These are phyloP conservation scores for Tipula vernalis DNA, from an alignment of 2,888 invertebrate genomes.

Conservation along the genomic window DNA sequence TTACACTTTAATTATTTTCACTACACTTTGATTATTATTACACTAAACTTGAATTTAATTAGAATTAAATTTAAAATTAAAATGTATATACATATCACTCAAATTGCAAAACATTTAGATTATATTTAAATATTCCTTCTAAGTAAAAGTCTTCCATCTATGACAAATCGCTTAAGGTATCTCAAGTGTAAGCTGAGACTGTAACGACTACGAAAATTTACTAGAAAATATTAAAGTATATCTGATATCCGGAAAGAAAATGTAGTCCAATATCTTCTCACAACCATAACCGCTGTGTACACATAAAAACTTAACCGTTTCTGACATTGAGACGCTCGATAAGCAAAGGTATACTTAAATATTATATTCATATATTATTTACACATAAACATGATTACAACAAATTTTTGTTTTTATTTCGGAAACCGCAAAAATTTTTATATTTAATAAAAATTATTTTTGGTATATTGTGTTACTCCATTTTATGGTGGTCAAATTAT, in stretches of 20 bases:
- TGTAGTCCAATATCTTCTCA: neutral
- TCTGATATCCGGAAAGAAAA: neutral
- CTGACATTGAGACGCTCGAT: neutral
- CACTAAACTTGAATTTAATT: too few relatives aligned
- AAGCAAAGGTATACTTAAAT: neutral
- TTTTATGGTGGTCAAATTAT: neutral
- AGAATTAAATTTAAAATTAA: too few relatives aligned
- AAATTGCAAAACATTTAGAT: too few relatives aligned
- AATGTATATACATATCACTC: too few relatives aligned
- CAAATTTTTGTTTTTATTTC: neutral
- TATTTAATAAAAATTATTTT: neutral
- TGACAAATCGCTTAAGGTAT: too few relatives aligned
- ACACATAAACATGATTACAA: neutral
- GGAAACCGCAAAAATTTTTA: neutral
- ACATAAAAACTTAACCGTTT: neutral
- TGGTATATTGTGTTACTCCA: neutral
- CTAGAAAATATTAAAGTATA: too few relatives aligned
- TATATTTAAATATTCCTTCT: too few relatives aligned
- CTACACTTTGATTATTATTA: too few relatives aligned
- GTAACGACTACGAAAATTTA: too few relatives aligned
- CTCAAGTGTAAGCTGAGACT: too few relatives aligned
- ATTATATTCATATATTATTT: neutral
- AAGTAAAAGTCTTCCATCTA: too few relatives aligned
- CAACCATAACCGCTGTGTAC: neutral
- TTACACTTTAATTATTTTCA: too few relatives aligned